These are phyloP conservation scores for Pseudococcus jackbeardsleyi DNA, from an alignment of 2,888 invertebrate species.

Conservation along the genomic window DNA sequence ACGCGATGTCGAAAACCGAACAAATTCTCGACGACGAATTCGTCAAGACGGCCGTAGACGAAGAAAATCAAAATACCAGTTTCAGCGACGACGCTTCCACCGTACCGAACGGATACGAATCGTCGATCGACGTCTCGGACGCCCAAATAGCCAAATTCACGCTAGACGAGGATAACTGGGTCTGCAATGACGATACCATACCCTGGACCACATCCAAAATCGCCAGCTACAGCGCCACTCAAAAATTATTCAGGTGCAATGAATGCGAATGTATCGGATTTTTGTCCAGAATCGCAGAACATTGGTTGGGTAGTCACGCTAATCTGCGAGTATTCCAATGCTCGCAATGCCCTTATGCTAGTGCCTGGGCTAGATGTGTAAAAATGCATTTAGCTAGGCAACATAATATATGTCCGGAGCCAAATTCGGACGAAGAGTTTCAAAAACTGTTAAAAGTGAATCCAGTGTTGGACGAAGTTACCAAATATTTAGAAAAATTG, in stretches of 20 bases:
- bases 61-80: slow-evolving; percentile 46
- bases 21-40: slow-evolving; percentile 21
- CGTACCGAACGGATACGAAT: slow-evolving; percentile 64
- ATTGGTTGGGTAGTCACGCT: slow-evolving; percentile 83
- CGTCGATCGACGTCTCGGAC: slow-evolving; percentile 64
- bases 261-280: slow-evolving; percentile 84
- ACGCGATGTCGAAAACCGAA: slow-evolving; percentile 62
- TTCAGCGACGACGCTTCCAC: slow-evolving; percentile 40
- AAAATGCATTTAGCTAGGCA: slow-evolving; percentile 81
- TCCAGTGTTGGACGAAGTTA: slow-evolving; percentile 81
- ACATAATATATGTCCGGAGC: slow-evolving; percentile 78
- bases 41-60: neutral
- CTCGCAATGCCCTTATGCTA: slow-evolving; percentile 80
- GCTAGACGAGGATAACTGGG: slow-evolving; percentile 73
- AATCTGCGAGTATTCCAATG: slow-evolving; percentile 77
- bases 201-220: slow-evolving; percentile 85
- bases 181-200: slow-evolving; percentile 79
- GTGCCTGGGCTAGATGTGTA: slow-evolving; percentile 83
- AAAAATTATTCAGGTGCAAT: slow-evolving; percentile 81
- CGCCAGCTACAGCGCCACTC: slow-evolving; percentile 83
- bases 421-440: slow-evolving; percentile 71
- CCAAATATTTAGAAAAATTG: slow-evolving; percentile 78
- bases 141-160: slow-evolving; percentile 71
- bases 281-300: slow-evolving; percentile 80
- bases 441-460: slow-evolving; percentile 76